Conservation (phyloP, 2,797 vertebrate genomes). For the Lates japonicus region DNA sequence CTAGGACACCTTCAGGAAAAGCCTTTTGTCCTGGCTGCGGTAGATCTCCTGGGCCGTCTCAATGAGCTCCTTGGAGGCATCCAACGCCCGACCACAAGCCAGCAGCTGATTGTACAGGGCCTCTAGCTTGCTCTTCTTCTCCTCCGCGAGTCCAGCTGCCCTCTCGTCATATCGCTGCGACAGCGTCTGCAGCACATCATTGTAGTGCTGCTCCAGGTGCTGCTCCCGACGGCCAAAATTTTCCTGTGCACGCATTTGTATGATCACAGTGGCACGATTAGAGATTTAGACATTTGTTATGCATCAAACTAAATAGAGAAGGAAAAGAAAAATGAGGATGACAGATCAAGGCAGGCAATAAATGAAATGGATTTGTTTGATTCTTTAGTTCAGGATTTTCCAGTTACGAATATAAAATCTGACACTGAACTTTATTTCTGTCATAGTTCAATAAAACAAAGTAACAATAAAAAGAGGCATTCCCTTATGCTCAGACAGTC, state of each 20-base stretch:
- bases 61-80: conserved; percentile 92
- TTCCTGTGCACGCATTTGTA: conserved; percentile 85
- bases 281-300: neutral
- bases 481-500: neutral
- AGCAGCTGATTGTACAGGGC: conserved; percentile 91
- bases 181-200: conserved; percentile 91
- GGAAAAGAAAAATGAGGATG: neutral
- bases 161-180: conserved; percentile 91
- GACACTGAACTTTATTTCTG: conserved; percentile 10
- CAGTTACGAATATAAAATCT: conserved; percentile 13
- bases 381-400: neutral
- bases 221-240: conserved; percentile 95
- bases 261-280: neutral
- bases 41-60: conserved; percentile 90
- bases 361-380: conserved; percentile 13
- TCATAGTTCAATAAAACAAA: conserved; percentile 8
- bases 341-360: neutral
- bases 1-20: conserved; percentile 90
- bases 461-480: neutral
- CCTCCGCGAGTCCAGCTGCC: conserved; percentile 87
- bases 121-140: conserved; percentile 94
- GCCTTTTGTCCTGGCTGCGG: conserved; percentile 87
- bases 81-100: conserved; percentile 90
- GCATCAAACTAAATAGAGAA: neutral
- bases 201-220: conserved; percentile 94